Conservation (phyloP, 2,888 invertebrate species). For the Machimus atricapillus region DNA sequence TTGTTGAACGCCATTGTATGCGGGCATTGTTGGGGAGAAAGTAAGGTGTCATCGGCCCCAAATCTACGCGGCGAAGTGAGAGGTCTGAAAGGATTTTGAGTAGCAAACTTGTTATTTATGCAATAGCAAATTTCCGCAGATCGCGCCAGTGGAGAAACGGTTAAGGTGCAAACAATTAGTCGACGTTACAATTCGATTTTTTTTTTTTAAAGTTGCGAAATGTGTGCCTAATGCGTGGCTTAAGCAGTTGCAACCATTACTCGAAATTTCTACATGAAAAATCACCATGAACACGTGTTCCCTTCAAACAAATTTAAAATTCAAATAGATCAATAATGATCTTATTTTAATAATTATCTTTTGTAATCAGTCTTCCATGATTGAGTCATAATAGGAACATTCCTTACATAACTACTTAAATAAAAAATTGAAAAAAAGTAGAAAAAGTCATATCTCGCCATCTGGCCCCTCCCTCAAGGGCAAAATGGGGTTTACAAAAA, state of each 20-base stretch:
- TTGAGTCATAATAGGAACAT: no score
- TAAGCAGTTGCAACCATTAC: background rate
- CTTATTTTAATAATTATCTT: no score
- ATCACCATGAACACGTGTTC: no score
- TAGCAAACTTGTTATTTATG: background rate
- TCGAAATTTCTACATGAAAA: background rate
- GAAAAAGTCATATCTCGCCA: no score
- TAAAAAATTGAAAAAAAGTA: no score
- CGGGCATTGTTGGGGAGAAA: background rate
- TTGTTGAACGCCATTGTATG: background rate
- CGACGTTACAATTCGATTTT: background rate
- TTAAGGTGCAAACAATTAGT: background rate
- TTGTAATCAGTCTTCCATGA: no score
- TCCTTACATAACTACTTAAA: no score
- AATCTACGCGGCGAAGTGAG: background rate
- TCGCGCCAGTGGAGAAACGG: background rate
- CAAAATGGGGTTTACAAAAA: no score
- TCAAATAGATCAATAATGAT: no score
- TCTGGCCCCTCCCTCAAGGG: no score
- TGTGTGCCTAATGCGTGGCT: background rate
- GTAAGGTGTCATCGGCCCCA: constrained; percentile 6
- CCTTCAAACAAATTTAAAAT: no score
- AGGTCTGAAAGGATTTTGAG: background rate
- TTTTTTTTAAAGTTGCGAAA: background rate
- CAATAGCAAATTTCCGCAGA: background rate